These are phyloP conservation scores for Ricordea florida DNA, from an alignment of 92 coral and sea anemone species.

Conservation along the genomic window DNA sequence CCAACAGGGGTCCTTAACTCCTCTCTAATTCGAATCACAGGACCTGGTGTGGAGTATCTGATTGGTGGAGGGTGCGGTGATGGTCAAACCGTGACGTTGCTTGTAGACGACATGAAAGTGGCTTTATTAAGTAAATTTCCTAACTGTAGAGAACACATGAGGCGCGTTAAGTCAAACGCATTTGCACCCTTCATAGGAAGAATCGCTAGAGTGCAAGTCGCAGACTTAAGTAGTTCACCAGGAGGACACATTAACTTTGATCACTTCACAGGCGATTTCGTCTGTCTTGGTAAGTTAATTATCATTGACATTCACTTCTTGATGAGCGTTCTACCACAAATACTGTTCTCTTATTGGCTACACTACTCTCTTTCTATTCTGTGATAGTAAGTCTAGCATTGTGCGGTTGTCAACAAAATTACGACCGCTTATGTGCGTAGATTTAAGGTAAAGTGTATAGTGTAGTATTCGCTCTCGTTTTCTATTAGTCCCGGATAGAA, in stretches of 20 bases:
- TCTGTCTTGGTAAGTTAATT: background rate
- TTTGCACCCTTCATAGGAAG: background rate
- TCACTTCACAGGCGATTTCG: background rate
- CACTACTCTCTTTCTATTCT: too few relatives aligned
- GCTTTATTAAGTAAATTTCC: background rate
- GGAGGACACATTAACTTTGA: constrained; percentile 9
- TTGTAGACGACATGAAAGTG: background rate
- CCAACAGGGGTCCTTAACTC: background rate
- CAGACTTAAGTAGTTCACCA: background rate
- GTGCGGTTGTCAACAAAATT: too few relatives aligned
- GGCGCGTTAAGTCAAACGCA: too few relatives aligned
- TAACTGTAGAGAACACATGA: background rate
- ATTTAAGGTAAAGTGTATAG: too few relatives aligned
- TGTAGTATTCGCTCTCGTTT: too few relatives aligned
- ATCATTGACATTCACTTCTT: too few relatives aligned
- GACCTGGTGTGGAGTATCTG: background rate
- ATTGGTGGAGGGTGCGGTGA: background rate
- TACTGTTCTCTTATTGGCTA: too few relatives aligned
- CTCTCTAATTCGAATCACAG: background rate
- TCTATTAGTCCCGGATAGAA: too few relatives aligned
- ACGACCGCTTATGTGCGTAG: too few relatives aligned
- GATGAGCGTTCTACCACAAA: too few relatives aligned
- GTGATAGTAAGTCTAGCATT: too few relatives aligned
- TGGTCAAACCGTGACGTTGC: background rate
- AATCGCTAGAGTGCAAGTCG: background rate